These are phyloP conservation scores for Bradysia coprophila DNA, from an alignment of 1,140 invertebrate species.

Conservation along the genomic window DNA sequence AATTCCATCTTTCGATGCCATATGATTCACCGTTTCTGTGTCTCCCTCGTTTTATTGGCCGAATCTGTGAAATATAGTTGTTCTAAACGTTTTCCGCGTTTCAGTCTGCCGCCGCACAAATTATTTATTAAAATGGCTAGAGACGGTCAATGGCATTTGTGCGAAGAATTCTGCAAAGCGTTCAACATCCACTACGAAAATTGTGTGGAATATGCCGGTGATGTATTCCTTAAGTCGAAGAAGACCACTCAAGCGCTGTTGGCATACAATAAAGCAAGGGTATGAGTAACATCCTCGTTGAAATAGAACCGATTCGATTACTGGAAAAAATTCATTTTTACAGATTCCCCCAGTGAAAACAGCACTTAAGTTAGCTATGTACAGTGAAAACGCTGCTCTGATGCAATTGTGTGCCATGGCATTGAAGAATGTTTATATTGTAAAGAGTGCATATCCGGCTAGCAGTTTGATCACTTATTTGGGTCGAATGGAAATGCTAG, in stretches of 20 bases:
- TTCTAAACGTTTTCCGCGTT: constrained; percentile 5
- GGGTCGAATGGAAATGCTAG: constrained; percentile 20
- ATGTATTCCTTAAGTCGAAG: constrained; percentile 41
- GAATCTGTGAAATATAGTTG: too few species aligned
- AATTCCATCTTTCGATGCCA: too few species aligned
- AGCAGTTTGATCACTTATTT: constrained; percentile 19
- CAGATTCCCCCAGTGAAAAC: constrained; percentile 37
- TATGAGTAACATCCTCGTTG: too few species aligned
- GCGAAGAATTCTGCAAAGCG: constrained; percentile 22
- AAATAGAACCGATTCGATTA: too few species aligned
- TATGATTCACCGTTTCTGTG: too few species aligned
- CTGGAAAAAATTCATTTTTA: constrained; percentile 7
- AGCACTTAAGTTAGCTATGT: constrained; percentile 50
- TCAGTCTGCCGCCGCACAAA: constrained; percentile 37
- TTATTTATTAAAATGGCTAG: constrained; percentile 38
- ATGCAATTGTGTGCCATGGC: constrained; percentile 27
- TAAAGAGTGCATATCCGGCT: constrained; percentile 14
- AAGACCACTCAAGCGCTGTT: constrained; percentile 44
- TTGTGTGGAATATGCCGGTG: constrained; percentile 51
- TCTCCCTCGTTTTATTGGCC: too few species aligned
- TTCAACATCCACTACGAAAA: constrained; percentile 48
- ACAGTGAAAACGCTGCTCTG: constrained; percentile 47
- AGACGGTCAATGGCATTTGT: constrained; percentile 15
- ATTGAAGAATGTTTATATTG: constrained; percentile 16
- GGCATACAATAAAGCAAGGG: constrained; percentile 52